These are phyloP conservation scores for Diglossa brunneiventris DNA, from an alignment of 2,113 vertebrate genomes.

Conservation along the genomic window DNA sequence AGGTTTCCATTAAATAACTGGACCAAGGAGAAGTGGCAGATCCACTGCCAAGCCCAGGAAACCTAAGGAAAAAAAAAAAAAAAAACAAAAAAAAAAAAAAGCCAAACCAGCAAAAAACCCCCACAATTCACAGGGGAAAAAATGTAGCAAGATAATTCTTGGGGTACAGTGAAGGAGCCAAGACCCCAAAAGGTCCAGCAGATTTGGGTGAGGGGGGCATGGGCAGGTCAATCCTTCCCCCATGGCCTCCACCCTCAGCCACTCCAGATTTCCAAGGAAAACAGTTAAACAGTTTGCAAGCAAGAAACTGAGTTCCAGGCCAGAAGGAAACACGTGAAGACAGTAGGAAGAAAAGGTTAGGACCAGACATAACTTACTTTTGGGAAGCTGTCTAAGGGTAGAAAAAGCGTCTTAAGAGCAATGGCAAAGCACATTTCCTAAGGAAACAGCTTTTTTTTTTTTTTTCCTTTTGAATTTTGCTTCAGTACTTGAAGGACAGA, in stretches of 20 bases:
- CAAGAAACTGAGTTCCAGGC: not conserved
- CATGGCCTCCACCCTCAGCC: not conserved
- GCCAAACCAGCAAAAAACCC: too few relatives aligned
- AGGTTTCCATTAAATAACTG: constrained; percentile 28
- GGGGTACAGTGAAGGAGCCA: not conserved
- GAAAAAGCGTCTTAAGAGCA: not conserved
- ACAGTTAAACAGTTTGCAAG: not conserved
- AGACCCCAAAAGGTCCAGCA: not conserved
- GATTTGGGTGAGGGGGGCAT: not conserved
- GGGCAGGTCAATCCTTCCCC: not conserved
- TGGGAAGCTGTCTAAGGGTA: not conserved
- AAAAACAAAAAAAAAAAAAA: too few relatives aligned
- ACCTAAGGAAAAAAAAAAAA: not conserved
- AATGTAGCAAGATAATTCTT: not conserved
- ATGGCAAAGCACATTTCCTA: constrained; percentile 23
- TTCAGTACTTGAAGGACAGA: not conserved
- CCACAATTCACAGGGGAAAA: not conserved
- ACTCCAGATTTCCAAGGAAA: not conserved
- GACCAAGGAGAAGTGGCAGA: not conserved
- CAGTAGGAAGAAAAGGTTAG: constrained; percentile 47
- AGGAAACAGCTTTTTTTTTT: not conserved
- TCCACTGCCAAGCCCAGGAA: constrained; percentile 18
- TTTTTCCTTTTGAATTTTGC: not conserved
- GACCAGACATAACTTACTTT: not conserved
- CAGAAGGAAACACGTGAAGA: constrained; percentile 60